Evolutionary conservation across 2,113 vertebrate genomes (phyloP).

Genomic region (Anhinga rufa): DNA sequence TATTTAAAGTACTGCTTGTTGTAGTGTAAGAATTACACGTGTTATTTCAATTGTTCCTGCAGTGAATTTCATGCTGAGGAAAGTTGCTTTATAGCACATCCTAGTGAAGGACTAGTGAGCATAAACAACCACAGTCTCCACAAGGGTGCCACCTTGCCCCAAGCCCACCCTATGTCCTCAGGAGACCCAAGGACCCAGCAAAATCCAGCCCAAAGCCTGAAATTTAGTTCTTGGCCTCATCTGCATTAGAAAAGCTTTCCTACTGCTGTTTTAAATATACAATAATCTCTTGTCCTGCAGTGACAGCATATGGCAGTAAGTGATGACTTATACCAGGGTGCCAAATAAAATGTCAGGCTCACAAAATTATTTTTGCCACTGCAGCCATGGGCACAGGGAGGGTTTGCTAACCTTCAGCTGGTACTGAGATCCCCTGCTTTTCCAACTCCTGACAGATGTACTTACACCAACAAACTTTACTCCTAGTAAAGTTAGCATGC

Average conservation of each 20-base stretch:
- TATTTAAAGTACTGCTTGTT: no score
- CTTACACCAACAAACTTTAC: not conserved
- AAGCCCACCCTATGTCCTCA: not conserved
- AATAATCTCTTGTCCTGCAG: not conserved
- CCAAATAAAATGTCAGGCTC: not conserved
- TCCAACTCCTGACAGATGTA: not conserved
- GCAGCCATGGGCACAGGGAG: not conserved
- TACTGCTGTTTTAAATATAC: not conserved
- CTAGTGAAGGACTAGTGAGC: not conserved
- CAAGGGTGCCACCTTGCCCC: not conserved
- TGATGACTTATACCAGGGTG: not conserved
- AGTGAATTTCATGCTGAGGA: not conserved
- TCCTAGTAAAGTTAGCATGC: not conserved
- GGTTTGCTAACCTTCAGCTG: not conserved
- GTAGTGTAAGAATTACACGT: not conserved
- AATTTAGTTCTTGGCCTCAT: not conserved
- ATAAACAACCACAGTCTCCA: not conserved
- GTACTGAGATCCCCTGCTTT: not conserved
- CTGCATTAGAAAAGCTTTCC: not conserved
- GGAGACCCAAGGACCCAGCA: not conserved
- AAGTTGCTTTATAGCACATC: not conserved
- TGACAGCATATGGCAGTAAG: not conserved
- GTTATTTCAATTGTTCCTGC: not conserved
- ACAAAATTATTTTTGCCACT: not conserved
- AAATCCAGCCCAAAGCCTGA: not conserved